These are phyloP conservation scores for Amblyjoppa proteus DNA, from an alignment of 2,888 invertebrate species.

Conservation along the genomic window DNA sequence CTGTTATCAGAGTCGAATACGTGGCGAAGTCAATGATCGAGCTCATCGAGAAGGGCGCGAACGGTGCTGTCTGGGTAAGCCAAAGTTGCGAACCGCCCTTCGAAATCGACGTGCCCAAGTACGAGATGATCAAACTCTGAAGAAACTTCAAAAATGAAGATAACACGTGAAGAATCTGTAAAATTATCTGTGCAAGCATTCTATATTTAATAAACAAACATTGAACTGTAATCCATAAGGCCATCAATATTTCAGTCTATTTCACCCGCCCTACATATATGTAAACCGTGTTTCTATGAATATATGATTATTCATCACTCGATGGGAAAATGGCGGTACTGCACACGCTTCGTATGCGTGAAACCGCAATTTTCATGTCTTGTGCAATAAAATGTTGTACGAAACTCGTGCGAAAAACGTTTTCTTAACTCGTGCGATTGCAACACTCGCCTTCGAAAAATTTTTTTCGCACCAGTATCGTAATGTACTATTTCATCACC, in stretches of 20 bases:
- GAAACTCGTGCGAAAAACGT: too few species aligned
- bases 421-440: too few species aligned
- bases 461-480: too few species aligned
- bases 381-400: too few species aligned
- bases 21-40: slow-evolving; percentile 76
- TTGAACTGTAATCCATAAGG: background rate
- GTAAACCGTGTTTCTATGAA: too few species aligned
- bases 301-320: too few species aligned
- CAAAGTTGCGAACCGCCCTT: slow-evolving; percentile 76
- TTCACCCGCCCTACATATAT: too few species aligned
- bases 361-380: too few species aligned
- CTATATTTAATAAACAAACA: background rate
- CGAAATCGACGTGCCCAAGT: slow-evolving; percentile 68
- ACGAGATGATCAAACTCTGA: slow-evolving; percentile 26
- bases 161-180: background rate
- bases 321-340: too few species aligned
- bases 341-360: too few species aligned
- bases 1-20: slow-evolving; percentile 72
- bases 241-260: background rate
- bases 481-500: too few species aligned
- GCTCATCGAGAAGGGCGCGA: slow-evolving; percentile 74
- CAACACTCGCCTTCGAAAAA: too few species aligned
- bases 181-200: background rate
- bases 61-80: slow-evolving; percentile 75
- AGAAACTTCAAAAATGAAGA: background rate